A percentile compares a stretch with the other conserved stretches of the same genome.
Evolutionary conservation across 2,113 vertebrate species (phyloP).

Genomic region (Nestor notabilis): DNA sequence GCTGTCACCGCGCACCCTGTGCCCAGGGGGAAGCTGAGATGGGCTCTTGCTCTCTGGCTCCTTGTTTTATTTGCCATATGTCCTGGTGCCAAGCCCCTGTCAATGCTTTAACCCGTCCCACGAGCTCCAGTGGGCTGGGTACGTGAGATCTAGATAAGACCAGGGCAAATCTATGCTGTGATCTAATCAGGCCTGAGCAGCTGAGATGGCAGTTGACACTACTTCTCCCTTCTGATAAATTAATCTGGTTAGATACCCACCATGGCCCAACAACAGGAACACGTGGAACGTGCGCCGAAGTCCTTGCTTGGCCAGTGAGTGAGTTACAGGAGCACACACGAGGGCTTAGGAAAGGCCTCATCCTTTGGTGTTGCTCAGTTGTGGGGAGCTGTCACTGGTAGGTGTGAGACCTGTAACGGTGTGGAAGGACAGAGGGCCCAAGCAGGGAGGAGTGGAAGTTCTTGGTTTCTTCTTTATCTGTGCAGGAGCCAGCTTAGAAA

Average conservation of each 20-base stretch:
- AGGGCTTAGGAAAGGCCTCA: accelerated
- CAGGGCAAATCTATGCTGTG: not conserved
- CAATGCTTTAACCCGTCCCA: not conserved
- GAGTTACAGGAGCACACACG: not conserved
- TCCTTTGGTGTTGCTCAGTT: not conserved
- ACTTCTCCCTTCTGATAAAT: not conserved
- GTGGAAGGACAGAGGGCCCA: not conserved
- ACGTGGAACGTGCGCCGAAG: accelerated
- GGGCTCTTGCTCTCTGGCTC: not conserved
- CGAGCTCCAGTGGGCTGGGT: accelerated
- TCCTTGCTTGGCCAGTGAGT: not conserved
- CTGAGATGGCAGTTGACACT: not conserved
- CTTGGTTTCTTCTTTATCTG: not conserved
- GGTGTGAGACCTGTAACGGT: not conserved
- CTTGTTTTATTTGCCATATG: accelerated
- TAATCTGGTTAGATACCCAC: not conserved
- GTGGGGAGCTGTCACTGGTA: not conserved
- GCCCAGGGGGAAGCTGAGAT: not conserved
- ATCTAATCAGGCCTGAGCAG: slow-evolving; percentile 44
- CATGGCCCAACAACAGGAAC: not conserved
- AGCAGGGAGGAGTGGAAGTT: not conserved
- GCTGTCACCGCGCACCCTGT: accelerated
- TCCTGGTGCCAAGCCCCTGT: not conserved
- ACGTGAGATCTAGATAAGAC: not conserved
- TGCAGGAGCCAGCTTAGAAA: not conserved